These are phyloP conservation scores for Okamejei kenojei DNA, from an alignment of 2,797 vertebrate species.

Conservation along the genomic window DNA sequence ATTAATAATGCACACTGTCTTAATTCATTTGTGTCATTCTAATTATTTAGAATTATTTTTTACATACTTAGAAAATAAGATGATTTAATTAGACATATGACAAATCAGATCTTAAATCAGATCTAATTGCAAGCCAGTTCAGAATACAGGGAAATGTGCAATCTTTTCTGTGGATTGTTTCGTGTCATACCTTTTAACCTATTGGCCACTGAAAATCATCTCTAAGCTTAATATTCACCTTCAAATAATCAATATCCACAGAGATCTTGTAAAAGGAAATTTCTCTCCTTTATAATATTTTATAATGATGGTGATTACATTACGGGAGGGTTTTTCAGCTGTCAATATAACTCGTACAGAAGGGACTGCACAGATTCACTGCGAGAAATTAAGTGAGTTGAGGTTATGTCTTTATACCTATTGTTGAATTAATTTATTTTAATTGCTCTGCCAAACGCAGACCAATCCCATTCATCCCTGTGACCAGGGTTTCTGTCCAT, in stretches of 20 bases:
- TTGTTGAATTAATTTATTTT: no score
- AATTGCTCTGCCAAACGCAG: no score
- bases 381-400: background rate
- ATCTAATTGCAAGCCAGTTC: background rate
- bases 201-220: background rate
- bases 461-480: no score
- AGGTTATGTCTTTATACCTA: background rate
- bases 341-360: background rate
- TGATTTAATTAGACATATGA: background rate
- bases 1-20: background rate
- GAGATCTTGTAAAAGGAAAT: conserved; percentile 6
- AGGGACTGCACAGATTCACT: background rate
- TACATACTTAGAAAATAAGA: background rate
- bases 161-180: background rate
- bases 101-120: background rate
- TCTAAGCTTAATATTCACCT: background rate
- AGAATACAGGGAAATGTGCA: background rate
- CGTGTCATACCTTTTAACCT: background rate
- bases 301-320: background rate
- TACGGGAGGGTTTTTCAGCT: background rate
- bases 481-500: no score
- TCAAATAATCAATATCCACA: background rate
- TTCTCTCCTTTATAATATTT: background rate
- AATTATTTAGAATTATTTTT: background rate
- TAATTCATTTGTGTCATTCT: background rate